These are phyloP conservation scores for Caenorhabditis inopinata DNA, from an alignment of 1,140 invertebrate genomes.

Conservation along the genomic window DNA sequence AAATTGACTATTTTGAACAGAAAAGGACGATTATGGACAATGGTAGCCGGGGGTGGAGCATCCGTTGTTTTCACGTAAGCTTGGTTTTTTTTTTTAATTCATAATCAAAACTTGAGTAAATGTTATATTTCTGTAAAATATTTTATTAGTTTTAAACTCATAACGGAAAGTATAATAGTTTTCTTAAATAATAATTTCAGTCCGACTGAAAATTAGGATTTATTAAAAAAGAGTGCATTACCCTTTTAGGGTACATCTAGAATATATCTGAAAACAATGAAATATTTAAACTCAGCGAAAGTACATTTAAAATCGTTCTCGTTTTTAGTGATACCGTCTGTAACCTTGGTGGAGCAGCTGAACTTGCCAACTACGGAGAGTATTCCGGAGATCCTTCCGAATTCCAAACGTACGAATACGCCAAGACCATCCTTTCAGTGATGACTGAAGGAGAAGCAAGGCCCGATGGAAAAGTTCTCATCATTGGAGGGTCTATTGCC, in stretches of 20 bases:
- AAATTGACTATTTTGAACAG: slow-evolving; percentile 93
- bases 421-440: slow-evolving; percentile 89
- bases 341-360: slow-evolving; percentile 85
- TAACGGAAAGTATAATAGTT: too few species aligned
- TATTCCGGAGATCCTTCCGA: slow-evolving; percentile 98
- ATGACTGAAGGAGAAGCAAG: slow-evolving; percentile 85
- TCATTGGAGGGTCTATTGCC: slow-evolving; percentile 97
- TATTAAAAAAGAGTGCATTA: too few species aligned
- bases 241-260: too few species aligned
- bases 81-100: too few species aligned
- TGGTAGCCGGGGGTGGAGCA: slow-evolving; percentile 98
- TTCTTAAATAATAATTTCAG: too few species aligned
- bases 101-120: too few species aligned
- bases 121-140: too few species aligned
- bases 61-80: slow-evolving; percentile 99
- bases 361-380: slow-evolving; percentile 98
- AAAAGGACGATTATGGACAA: slow-evolving; percentile 95
- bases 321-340: slow-evolving; percentile 99
- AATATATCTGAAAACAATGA: too few species aligned
- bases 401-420: slow-evolving; percentile 98
- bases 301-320: too few species aligned
- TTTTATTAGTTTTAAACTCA: too few species aligned
- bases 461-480: slow-evolving; percentile 75
- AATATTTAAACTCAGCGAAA: too few species aligned
- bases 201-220: too few species aligned